These are phyloP conservation scores for Drosophila albomicans DNA, from an alignment of 1,140 invertebrate genomes.

Conservation along the genomic window DNA sequence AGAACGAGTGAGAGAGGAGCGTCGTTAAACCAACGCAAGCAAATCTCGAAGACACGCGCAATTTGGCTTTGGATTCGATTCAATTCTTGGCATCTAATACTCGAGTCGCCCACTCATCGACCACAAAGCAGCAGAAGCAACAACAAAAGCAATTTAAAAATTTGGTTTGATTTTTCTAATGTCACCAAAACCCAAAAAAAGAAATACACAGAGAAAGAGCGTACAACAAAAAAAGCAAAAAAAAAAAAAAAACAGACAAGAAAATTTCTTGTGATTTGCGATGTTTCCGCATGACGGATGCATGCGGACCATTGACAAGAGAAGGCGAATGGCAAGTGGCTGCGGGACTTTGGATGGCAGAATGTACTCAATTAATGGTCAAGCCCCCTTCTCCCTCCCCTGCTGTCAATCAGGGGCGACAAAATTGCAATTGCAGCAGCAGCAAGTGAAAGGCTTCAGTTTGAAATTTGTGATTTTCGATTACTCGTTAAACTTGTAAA, in stretches of 20 bases:
- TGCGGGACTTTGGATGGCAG: not conserved
- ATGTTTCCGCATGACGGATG: conserved; percentile 49
- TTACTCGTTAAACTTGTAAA: conserved; percentile 15
- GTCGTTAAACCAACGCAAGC: conserved; percentile 23
- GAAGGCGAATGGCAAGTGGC: no score
- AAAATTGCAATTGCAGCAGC: conserved; percentile 35
- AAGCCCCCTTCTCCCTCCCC: not conserved
- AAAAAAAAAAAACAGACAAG: conserved; percentile 38
- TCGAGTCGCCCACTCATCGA: conserved; percentile 25
- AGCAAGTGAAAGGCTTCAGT: conserved; percentile 17
- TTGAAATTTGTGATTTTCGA: conserved; percentile 33
- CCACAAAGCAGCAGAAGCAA: not conserved
- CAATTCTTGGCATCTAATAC: conserved; percentile 12
- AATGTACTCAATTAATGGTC: conserved; percentile 24
- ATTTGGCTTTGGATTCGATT: conserved; percentile 25
- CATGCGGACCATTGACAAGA: conserved; percentile 17
- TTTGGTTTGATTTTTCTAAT: conserved; percentile 14
- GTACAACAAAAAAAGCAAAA: not conserved
- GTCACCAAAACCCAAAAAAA: conserved; percentile 7
- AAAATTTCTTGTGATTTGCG: conserved; percentile 56
- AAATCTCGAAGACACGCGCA: conserved; percentile 38
- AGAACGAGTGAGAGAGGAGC: not conserved
- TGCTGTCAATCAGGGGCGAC: conserved; percentile 39
- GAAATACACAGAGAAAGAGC: conserved; percentile 5
- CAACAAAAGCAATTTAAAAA: conserved; percentile 36